Evolutionary conservation across 2,888 invertebrate species (phyloP), one percentile per base, ranked within the genome.

Genomic region (Cybosia mesomella): DNA sequence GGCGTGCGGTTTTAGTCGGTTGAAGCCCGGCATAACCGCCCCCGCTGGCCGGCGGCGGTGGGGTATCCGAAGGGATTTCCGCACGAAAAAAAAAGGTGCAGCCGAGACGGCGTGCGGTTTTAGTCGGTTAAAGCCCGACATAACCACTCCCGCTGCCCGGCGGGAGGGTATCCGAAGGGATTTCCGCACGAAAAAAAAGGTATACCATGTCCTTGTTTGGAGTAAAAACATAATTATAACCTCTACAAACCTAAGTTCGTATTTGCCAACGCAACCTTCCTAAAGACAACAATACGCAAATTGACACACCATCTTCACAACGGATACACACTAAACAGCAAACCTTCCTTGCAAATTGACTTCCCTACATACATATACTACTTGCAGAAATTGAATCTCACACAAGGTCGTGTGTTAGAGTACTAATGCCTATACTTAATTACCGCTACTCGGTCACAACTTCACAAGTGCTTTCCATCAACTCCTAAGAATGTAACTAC

Each of bases 401-500:
- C 58, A 72, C 90, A 90, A 91, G 92, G 91, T 84, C 87, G 73
- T 73, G 66, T 72, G 76, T 70, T 76, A 72, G 68, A 80, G 76
- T 72, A 81, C 79, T 83, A 85, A 86, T 87, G 79, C 86, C 77
- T 85, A 82, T 85, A 87, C 89, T 85, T 90, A 89, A 90, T 91
- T 90, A 91, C 86, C 73, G 77, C 70, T 68, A 80, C 80, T 85
- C 83, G 84, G 83, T 82, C 84, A 86, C 83, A 83, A 85, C 84
- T 80, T 80, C 71, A 68, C 75, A 79, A 81, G 68, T 72, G 75
- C 71, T 70, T 66, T 59, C 65, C 59, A 36, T 61, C 18, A 58
- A 53, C 36, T 57, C 64, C 66, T 74, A 80, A 78, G 69, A 77
- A 60, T 76, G 39, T 75, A 88, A 84, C 58, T 66, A 61, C 71